Conservation (phyloP, 1,140 invertebrate species). For the Caenorhabditis tropicalis region DNA sequence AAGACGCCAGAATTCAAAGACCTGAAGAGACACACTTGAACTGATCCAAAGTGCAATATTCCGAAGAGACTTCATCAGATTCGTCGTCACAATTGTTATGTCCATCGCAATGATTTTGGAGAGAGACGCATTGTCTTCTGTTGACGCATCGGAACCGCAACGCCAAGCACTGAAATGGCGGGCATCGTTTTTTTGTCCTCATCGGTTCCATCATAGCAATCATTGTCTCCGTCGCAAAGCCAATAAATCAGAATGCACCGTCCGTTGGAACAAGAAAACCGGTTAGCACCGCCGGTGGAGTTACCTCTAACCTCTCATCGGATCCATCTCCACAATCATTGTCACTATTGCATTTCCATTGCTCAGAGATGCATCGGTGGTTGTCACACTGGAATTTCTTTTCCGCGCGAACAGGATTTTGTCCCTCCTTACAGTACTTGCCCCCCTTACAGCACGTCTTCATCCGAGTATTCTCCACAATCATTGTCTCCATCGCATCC, state of each 20-base stretch:
- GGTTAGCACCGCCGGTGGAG: constrained; percentile 86
- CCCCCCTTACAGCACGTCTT: constrained; percentile 77
- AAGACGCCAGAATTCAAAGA: constrained; percentile 89
- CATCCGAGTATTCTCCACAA: constrained; percentile 86
- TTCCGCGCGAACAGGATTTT: constrained; percentile 84
- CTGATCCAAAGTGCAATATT: constrained; percentile 75
- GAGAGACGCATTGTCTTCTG: constrained; percentile 58
- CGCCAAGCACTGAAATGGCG: constrained; percentile 89
- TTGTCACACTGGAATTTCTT: constrained; percentile 93
- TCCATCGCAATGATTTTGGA: constrained; percentile 80
- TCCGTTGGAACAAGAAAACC: constrained; percentile 91
- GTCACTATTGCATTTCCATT: constrained; percentile 72
- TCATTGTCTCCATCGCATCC: constrained; percentile 87
- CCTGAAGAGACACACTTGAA: constrained; percentile 77
- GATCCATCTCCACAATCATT: constrained; percentile 87
- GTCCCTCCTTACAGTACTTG: constrained; percentile 71
- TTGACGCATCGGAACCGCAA: constrained; percentile 82
- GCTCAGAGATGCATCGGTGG: constrained; percentile 75
- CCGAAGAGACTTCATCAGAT: constrained; percentile 58
- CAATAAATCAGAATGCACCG: constrained; percentile 94
- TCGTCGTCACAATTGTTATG: constrained; percentile 80
- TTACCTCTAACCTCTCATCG: constrained; percentile 91
- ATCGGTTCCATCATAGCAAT: constrained; percentile 96
- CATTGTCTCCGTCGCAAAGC: constrained; percentile 92
- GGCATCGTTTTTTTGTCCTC: constrained; percentile 85